Conservation (phyloP, 1,140 invertebrate genomes). For the Himalopsyche phryganea region DNA sequence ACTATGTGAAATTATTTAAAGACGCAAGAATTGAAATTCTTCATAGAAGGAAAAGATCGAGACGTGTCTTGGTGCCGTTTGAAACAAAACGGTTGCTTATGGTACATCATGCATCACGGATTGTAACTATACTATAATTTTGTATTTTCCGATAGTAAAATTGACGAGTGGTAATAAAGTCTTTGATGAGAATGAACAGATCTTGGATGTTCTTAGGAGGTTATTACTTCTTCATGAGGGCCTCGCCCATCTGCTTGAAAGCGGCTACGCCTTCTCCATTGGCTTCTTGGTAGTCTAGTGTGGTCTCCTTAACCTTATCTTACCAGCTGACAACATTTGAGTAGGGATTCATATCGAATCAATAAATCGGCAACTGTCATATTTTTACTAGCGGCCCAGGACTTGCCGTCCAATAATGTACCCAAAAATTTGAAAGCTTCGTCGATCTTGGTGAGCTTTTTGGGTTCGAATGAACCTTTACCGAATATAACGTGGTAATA, state of each 20-base stretch:
- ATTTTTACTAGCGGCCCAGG: constrained; percentile 63
- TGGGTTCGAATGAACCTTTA: constrained; percentile 60
- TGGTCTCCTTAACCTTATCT: constrained; percentile 62
- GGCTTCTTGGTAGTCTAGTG: constrained; percentile 69
- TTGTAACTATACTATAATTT: no score
- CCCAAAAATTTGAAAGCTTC: constrained; percentile 64
- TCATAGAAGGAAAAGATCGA: no score
- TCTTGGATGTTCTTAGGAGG: no score
- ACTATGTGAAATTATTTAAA: no score
- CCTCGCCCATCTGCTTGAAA: constrained; percentile 46
- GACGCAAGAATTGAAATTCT: no score
- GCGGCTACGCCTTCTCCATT: constrained; percentile 59
- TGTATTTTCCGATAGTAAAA: no score
- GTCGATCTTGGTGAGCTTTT: constrained; percentile 61
- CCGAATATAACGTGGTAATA: constrained; percentile 66
- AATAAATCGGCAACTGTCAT: constrained; percentile 72
- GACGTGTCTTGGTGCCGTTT: no score
- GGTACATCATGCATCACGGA: no score
- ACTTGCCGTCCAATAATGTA: constrained; percentile 61
- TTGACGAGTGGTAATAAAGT: no score
- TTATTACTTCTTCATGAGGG: constrained; percentile 25
- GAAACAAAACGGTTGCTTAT: no score
- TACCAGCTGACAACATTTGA: constrained; percentile 68
- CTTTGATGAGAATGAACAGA: no score
- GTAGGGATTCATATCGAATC: constrained; percentile 64